Evolutionary conservation across 2,113 vertebrate genomes (phyloP).

Genomic region (Syngnathus floridae): DNA sequence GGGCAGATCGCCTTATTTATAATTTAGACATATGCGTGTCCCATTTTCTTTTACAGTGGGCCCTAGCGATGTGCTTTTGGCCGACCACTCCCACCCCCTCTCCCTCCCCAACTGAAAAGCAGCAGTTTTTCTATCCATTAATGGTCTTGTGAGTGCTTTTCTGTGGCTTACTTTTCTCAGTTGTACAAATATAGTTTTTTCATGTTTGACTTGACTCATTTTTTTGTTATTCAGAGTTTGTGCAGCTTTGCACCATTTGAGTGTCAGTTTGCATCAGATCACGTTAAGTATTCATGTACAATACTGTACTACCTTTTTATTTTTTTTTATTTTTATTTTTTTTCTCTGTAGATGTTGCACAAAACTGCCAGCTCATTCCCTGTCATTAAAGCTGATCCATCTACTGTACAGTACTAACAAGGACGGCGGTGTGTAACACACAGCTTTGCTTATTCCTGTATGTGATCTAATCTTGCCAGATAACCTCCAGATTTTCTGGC

Average conservation of each 20-base stretch:
- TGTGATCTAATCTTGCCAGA: slow-evolving; percentile 13
- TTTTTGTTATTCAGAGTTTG: slow-evolving; percentile 21
- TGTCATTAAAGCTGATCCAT: slow-evolving; percentile 13
- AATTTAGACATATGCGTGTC: slow-evolving; percentile 29
- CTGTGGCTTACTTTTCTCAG: slow-evolving; percentile 12
- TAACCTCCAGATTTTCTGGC: slow-evolving; percentile 16
- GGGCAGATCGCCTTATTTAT: slow-evolving; percentile 37
- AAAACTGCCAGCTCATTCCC: slow-evolving; percentile 33
- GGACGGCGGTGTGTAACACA: slow-evolving; percentile 15
- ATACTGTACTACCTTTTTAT: slow-evolving; percentile 5
- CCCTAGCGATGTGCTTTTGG: slow-evolving; percentile 3
- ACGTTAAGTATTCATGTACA: slow-evolving; percentile 42
- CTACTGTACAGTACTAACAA: slow-evolving; percentile 23
- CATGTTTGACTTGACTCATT: slow-evolving; percentile 14
- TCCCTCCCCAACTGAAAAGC: slow-evolving; percentile 4
- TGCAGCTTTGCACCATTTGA: slow-evolving; percentile 42
- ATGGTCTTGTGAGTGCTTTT: slow-evolving; percentile 13
- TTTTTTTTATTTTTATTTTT: slow-evolving; percentile 15
- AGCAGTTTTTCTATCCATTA: slow-evolving; percentile 5
- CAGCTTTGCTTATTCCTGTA: slow-evolving; percentile 9
- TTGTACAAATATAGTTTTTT: neutral
- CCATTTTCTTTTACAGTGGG: slow-evolving; percentile 24
- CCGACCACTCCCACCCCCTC: slow-evolving; percentile 26
- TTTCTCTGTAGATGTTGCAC: slow-evolving; percentile 26
- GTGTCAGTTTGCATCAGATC: slow-evolving; percentile 49